Evolutionary conservation across 2,797 vertebrate species (phyloP).

Genomic region (Brotula barbata): DNA sequence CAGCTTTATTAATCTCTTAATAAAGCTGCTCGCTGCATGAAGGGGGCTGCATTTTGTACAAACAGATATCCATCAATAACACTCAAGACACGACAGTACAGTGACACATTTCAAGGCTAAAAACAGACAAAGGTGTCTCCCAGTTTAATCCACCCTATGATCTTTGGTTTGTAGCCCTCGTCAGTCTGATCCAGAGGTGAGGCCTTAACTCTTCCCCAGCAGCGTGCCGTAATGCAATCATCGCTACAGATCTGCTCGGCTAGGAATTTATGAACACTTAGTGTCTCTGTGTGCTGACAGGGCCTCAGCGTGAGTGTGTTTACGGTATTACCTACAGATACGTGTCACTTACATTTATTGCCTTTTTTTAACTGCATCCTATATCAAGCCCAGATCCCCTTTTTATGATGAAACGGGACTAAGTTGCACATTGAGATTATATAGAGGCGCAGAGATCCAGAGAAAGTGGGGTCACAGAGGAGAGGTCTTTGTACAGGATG

Average conservation of each 20-base stretch:
- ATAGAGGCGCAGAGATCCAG: conserved; percentile 13
- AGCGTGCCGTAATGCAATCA: conserved; percentile 62
- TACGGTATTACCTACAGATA: conserved; percentile 56
- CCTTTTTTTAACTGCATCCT: conserved; percentile 35
- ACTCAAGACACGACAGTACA: no score
- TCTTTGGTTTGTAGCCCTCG: conserved; percentile 27
- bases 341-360: conserved; percentile 56
- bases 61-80: no score
- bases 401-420: conserved; percentile 62
- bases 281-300: conserved; percentile 64
- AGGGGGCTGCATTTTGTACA: no score
- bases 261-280: conserved; percentile 73
- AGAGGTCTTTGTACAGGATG: conserved; percentile 41
- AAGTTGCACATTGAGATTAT: conserved; percentile 48
- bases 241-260: conserved; percentile 46
- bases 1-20: no score
- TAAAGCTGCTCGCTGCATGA: no score
- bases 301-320: conserved; percentile 43
- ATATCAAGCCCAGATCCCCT: conserved; percentile 21
- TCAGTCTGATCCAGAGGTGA: conserved; percentile 48
- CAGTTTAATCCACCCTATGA: not conserved
- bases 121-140: not conserved
- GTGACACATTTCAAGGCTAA: no score
- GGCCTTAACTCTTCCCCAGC: conserved; percentile 53
- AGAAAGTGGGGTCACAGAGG: conserved; percentile 60